Evolutionary conservation across 2,113 vertebrate genomes (phyloP).

Genomic region (Clarias macrocephalus): DNA sequence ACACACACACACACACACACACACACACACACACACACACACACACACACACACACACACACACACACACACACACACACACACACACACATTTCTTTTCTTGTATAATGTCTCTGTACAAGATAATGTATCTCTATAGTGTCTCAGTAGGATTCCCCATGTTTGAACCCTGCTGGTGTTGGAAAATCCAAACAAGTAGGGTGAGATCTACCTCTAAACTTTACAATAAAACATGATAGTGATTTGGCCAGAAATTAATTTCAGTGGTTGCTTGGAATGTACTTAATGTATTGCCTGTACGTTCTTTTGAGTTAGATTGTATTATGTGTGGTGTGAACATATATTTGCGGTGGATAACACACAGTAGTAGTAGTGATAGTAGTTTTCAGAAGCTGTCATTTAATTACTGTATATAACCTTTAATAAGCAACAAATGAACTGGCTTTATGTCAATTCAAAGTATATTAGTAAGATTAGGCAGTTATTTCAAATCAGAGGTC

Average conservation of each 20-base stretch:
- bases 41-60: too few species aligned
- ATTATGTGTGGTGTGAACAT: background rate
- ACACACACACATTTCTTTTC: background rate
- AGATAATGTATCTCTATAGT: background rate
- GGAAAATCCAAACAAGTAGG: background rate
- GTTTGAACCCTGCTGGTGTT: background rate
- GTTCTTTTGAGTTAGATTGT: background rate
- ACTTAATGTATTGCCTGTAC: background rate
- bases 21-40: too few species aligned
- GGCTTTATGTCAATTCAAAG: background rate
- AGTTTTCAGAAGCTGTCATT: background rate
- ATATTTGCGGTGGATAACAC: background rate
- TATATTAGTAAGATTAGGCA: too few species aligned
- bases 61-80: background rate
- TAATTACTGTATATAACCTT: background rate
- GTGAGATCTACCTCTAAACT: background rate
- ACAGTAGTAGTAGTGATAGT: background rate
- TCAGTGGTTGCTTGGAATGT: background rate
- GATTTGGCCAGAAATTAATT: background rate
- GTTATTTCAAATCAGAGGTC: too few species aligned
- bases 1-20: too few species aligned
- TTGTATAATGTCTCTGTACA: background rate
- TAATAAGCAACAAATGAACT: background rate
- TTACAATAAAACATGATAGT: background rate
- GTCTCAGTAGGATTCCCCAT: background rate